Base-by-base conservation (phyloP, 2,888 invertebrate species). In the Trissonchulus sp. region DNA sequence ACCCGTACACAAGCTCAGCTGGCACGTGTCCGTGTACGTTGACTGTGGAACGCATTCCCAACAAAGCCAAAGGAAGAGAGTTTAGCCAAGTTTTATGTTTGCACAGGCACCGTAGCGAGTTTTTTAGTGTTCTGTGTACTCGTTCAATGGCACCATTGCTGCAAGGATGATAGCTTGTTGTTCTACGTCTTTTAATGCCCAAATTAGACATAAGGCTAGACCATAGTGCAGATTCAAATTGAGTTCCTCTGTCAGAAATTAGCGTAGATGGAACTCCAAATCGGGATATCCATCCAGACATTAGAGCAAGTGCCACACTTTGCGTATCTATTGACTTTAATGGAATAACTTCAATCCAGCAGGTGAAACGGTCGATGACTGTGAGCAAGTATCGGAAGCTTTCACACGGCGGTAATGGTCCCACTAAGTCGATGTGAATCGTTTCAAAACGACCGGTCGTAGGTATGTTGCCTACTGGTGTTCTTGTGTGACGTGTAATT, bases 291-390 rank as follows among this genome's bases (percentile, higher is more conserved):
- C 71, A 69, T 23, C 36, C 35, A n/a, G 34, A n/a, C 28, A 69
- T 35, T 28, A 65, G 28, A 31, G 34, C 35, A 28, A 36, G 28
- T 31, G 71, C 34, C 31, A 69, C 71, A 36, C 33, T 35, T 36
- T 34, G 23, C 3, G 71, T 36, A 3, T 34, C n/a, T n/a, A 36
- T 69, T 30, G 34, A 28, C 34, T 30, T 28, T n/a, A 69, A n/a
- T 69, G 71, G 71, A 69, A 69, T 8, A 35, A n/a, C 71, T 69
- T 69, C 71, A 28, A 37, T 8, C 71, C 71, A 69, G 3, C 71
- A 3, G 3, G 71, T 69, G 34, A 69, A 69, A 3, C 71, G 33
- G 37, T 69, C 71, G 2, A 69, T 69, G 2, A n/a, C 34, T 23
- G 71, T 69, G n/a, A 69, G 8, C 28, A 69, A 35, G 36, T 69